Evolutionary conservation across 2,797 vertebrate genomes (phyloP), one percentile per base, ranked within the genome.

Genomic region (Rhinatrema bivittatum): DNA sequence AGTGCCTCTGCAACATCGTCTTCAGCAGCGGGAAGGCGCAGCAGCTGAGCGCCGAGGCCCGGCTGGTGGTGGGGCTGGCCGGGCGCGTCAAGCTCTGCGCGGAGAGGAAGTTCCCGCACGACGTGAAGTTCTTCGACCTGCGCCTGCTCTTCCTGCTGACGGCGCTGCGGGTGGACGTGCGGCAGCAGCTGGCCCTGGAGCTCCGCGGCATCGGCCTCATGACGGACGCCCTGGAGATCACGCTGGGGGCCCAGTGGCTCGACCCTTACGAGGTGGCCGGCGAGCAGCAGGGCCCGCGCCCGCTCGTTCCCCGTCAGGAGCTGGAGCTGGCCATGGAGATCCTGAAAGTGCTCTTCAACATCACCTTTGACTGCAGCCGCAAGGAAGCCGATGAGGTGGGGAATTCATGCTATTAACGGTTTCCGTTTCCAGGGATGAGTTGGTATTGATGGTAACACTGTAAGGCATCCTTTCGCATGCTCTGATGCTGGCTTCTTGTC

Each of bases 341-440:
- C 53, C 82, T 96, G 39, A 96, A 96, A 68, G 91, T 93, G 64
- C 87, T 97, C 24, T 97, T 97, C 67, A 97, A 94, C 25, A 78
- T 96, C 70, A 97, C 93, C 10, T 91, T 91, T 21, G 86, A 94
- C 46, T 84, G 77, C 14, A 56, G 69, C 65, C 87, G 65, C 40
- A 81, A 75, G 29, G 85, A 90, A 25, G 83, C 86, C 10, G 92
- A 91, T 0, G 89, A 97, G 92, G 93, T 88, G 26, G 77, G 76
- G 9, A 11, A n/a, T n/a, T n/a, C n/a, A n/a, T n/a, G n/a, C n/a
- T n/a, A 25, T 26, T 26, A 13, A n/a, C n/a, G n/a, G n/a, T n/a
- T n/a, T n/a, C 5, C 14, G 5, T 10, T 13, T 26, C 16, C 17
- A n/a, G n/a, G n/a, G n/a, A n/a, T n/a, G n/a, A n/a, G n/a, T n/a